Evolutionary conservation across 2,113 vertebrate species (phyloP), one percentile per base, ranked within the genome.

Genomic region (Oryzias curvinotus): DNA sequence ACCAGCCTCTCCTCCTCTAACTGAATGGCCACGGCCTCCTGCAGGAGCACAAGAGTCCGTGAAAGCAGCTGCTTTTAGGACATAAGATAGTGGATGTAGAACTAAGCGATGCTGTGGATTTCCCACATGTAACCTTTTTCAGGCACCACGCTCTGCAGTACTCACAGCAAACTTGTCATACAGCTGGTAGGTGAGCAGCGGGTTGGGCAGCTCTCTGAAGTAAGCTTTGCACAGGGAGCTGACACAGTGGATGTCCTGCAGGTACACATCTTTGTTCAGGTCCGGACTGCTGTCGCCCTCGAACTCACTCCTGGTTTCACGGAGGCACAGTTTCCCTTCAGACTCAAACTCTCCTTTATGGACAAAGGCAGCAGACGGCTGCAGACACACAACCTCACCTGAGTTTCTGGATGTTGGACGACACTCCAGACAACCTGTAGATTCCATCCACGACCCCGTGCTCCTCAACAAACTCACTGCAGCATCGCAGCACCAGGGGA

Each of bases 161-260:
- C 96, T 92, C 88, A 98, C 96, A 1, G 96, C 95, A 19, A 98
- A 98, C 71, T 95, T 95, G 89, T 97, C 94, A 0, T 98, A 98
- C 46, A 98, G 95, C 85, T 96, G 94, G 76, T 97, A 98, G 0
- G 95, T 98, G 84, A 98, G 95, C 70, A 98, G 91, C 0, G 96
- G 96, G 79, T 98, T 96, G 3, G 96, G 96, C 44, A 98, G 91
- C 69, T 98, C 95, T 49, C 96, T 85, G 93, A 97, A 98, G 21
- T 98, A 98, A 0, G 95, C 94, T 73, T 98, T 98, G 82, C 95
- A 96, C 66, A 98, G 75, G 1, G 96, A 97, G 73, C 95, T 96
- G 86, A 98, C 92, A 0, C 96, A 98, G 90, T 98, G 96, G 60
- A 98, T 95, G 86, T 98, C 96, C 91, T 98, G 95, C 44, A 96